phyloP scores from a whole-genome alignment of 1,140 invertebrate species.

The Schmidtea mediterranea region DNA sequence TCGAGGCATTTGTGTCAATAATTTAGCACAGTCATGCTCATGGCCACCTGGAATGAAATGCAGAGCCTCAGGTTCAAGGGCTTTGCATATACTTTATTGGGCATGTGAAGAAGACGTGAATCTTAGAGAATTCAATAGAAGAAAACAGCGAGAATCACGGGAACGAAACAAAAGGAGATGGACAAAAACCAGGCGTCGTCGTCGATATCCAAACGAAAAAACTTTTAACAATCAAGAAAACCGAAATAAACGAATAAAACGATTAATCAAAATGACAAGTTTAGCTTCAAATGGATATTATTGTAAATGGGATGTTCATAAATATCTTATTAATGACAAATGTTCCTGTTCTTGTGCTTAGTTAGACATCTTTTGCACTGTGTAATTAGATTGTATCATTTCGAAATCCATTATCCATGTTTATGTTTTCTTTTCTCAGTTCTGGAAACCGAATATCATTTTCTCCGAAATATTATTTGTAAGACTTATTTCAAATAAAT shows the following conservation, averaged over 20 bases:
- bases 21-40: constrained; percentile 14
- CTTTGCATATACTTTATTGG: constrained; percentile 1
- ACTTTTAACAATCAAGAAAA: not conserved
- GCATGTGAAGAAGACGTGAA: constrained; percentile 2
- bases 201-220: not conserved
- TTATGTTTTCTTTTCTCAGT: too few species aligned
- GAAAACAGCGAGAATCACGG: not conserved
- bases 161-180: not conserved
- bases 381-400: too few species aligned
- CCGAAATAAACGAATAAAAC: not conserved
- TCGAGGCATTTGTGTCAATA: constrained; percentile 15
- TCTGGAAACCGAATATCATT: too few species aligned
- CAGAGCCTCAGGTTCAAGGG: not conserved
- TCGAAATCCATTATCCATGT: too few species aligned
- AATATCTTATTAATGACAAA: constrained; percentile 1
- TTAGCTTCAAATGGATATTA: not conserved
- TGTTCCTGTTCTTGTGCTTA: constrained; percentile 3
- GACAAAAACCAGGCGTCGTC: not conserved
- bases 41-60: constrained; percentile 29
- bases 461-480: too few species aligned
- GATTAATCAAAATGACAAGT: not conserved
- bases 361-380: not conserved
- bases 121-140: not conserved
- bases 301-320: constrained; percentile 1
- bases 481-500: too few species aligned